Evolutionary conservation across 2,888 invertebrate species (phyloP).

Genomic region (Synanthedon tipuliformis): DNA sequence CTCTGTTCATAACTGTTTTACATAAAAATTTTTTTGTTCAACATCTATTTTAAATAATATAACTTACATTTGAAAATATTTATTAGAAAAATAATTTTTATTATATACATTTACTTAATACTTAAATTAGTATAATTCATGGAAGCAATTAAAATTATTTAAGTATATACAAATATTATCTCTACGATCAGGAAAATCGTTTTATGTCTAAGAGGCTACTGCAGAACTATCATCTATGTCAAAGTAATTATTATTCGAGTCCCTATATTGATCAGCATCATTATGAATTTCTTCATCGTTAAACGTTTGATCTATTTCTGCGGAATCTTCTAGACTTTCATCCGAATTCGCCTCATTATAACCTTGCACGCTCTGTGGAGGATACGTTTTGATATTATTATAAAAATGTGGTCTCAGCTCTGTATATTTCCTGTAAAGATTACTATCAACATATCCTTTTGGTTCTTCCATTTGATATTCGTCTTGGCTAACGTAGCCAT

Average conservation of each 20-base stretch:
- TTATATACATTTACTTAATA: no score
- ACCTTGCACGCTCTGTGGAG: slow-evolving; percentile 20
- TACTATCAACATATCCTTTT: slow-evolving; percentile 14
- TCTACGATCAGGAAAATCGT: no score
- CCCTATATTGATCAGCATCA: slow-evolving; percentile 22
- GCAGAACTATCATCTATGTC: slow-evolving; percentile 36
- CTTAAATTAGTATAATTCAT: no score
- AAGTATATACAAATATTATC: no score
- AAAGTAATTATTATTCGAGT: slow-evolving; percentile 35
- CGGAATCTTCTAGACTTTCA: slow-evolving; percentile 22
- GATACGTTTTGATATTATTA: slow-evolving; percentile 24
- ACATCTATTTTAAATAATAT: no score
- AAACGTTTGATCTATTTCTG: slow-evolving; percentile 24
- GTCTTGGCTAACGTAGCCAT: slow-evolving; percentile 6
- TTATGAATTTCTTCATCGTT: slow-evolving; percentile 32
- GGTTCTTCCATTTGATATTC: slow-evolving; percentile 9
- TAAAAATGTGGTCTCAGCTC: slow-evolving; percentile 27
- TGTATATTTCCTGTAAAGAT: slow-evolving; percentile 27
- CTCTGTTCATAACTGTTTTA: no score
- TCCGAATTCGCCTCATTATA: slow-evolving; percentile 16
- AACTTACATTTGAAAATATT: no score
- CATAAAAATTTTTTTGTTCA: no score
- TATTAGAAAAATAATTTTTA: no score
- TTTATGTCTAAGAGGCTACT: slow-evolving; percentile 28
- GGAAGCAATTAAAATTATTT: no score